These are phyloP conservation scores for Lordiphosa clarofinis DNA, from an alignment of 1,140 invertebrate species.

Conservation along the genomic window DNA sequence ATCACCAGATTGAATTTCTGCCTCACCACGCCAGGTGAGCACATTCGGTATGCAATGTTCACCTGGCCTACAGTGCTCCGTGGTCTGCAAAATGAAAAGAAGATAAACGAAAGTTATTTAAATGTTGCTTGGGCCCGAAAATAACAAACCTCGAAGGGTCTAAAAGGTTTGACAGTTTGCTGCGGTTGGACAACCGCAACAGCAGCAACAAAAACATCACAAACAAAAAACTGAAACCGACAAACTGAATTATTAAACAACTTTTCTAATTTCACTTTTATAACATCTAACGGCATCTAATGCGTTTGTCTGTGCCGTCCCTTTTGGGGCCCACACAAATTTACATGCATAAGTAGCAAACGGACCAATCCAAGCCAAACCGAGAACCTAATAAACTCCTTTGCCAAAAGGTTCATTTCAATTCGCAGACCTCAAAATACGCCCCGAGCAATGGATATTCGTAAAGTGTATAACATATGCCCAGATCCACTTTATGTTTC, in stretches of 20 bases:
- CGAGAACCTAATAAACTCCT: conserved; percentile 59
- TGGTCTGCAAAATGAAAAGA: conserved; percentile 67
- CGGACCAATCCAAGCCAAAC: conserved; percentile 6
- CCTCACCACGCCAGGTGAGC: conserved; percentile 83
- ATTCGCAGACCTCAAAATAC: conserved; percentile 21
- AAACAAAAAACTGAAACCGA: conserved; percentile 20
- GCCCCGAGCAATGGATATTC: conserved; percentile 37
- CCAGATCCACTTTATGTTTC: conserved; percentile 57
- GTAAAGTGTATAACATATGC: conserved; percentile 63
- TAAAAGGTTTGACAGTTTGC: conserved; percentile 43
- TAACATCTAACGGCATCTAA: conserved; percentile 26
- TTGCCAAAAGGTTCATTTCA: conserved; percentile 54
- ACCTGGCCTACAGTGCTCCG: conserved; percentile 80
- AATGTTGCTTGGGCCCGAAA: conserved; percentile 12
- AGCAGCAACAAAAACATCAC: neutral
- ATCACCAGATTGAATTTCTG: conserved; percentile 85
- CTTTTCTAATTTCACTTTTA: conserved; percentile 69
- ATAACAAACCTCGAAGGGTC: conserved; percentile 31
- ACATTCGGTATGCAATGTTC: conserved; percentile 81
- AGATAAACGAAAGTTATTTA: conserved; percentile 6
- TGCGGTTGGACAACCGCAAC: conserved; percentile 24
- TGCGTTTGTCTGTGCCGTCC: conserved; percentile 2
- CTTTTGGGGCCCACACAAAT: conserved; percentile 36
- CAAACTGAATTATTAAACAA: conserved; percentile 71
- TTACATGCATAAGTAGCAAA: conserved; percentile 47